Conservation (phyloP, 2,113 vertebrate genomes). For the Cebus imitator region DNA sequence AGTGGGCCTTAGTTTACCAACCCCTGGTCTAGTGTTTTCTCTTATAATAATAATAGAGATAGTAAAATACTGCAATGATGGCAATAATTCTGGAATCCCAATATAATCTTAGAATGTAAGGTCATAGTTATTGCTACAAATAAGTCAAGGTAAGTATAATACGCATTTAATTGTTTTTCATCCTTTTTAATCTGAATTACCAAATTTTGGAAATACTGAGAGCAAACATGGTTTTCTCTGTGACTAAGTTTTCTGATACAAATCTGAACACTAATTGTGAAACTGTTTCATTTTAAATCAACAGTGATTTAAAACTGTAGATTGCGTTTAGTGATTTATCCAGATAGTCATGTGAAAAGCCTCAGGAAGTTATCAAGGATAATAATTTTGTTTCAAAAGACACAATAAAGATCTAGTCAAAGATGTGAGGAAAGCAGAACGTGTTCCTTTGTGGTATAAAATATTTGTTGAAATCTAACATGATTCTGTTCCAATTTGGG, state of each 20-base stretch:
- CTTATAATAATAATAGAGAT: not conserved
- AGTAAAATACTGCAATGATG: not conserved
- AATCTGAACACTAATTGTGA: conserved; percentile 84
- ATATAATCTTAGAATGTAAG: not conserved
- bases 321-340: not conserved
- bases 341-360: not conserved
- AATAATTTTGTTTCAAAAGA: not conserved
- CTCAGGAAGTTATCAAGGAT: not conserved
- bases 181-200: conserved; percentile 77
- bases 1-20: not conserved
- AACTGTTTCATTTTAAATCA: conserved; percentile 82
- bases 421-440: not conserved
- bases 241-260: conserved; percentile 84
- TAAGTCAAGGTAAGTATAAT: not conserved
- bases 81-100: not conserved
- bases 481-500: not conserved
- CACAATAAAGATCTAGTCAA: not conserved
- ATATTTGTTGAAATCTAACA: not conserved
- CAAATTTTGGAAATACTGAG: conserved; percentile 82
- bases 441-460: not conserved
- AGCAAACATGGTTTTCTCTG: conserved; percentile 65
- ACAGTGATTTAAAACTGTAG: conserved; percentile 84
- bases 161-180: not conserved
- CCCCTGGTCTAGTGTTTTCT: not conserved
- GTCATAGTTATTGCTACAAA: not conserved